Evolutionary conservation across 1,140 invertebrate species (phyloP).

Genomic region (Metopolophium dirhodum): DNA sequence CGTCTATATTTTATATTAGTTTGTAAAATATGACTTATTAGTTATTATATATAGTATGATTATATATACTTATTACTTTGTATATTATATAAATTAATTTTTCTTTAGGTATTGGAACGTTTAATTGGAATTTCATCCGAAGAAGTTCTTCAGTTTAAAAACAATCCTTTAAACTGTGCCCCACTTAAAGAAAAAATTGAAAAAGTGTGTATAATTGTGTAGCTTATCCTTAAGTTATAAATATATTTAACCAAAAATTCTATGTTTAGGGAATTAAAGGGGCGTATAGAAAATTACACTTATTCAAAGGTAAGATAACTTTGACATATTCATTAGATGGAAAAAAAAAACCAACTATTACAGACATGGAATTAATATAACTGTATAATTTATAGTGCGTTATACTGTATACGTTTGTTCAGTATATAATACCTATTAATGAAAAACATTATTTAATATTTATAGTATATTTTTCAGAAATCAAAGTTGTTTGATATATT

Average conservation of each 20-base stretch:
- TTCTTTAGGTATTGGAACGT: conserved; percentile 30
- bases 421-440: neutral
- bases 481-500: neutral
- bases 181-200: conserved; percentile 52
- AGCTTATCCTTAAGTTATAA: neutral
- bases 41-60: too few species aligned
- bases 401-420: neutral
- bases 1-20: neutral
- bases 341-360: conserved; percentile 28
- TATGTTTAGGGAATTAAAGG: conserved; percentile 49
- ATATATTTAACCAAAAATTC: neutral
- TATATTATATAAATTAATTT: neutral
- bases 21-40: neutral
- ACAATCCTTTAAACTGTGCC: conserved; percentile 15
- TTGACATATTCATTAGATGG: conserved; percentile 27
- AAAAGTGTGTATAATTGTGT: conserved; percentile 2
- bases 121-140: conserved; percentile 39
- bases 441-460: neutral
- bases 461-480: neutral
- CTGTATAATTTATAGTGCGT: neutral
- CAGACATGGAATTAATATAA: conserved; percentile 20
- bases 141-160: conserved; percentile 31
- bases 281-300: conserved; percentile 39
- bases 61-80: neutral
- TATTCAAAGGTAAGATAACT: conserved; percentile 34